These are phyloP conservation scores for Oopsacas minuta DNA, from an alignment of 37 sponge, comb jelly and placozoan genomes.

Conservation along the genomic window DNA sequence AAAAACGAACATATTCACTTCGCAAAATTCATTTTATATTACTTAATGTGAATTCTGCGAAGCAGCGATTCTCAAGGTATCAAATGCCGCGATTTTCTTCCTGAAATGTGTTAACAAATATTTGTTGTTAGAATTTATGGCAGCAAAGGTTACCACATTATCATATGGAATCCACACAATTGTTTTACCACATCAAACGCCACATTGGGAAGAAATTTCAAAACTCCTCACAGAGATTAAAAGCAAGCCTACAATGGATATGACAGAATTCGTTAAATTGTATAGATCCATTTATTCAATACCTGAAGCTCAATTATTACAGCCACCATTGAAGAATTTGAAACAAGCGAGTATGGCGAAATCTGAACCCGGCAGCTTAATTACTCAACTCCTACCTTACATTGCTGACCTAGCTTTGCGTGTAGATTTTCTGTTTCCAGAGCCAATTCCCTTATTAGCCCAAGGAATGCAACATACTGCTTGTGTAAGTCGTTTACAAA, in stretches of 20 bases:
- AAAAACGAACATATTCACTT: no score
- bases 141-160: not conserved
- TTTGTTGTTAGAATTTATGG: not conserved
- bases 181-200: not conserved
- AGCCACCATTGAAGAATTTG: not conserved
- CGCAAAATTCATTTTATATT: no score
- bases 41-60: no score
- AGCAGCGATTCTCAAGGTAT: no score
- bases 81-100: no score
- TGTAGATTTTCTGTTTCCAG: not conserved
- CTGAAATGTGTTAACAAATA: not conserved
- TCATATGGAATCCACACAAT: not conserved
- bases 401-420: not conserved
- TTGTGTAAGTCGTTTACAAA: slow-evolving; percentile 27
- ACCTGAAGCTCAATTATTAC: not conserved
- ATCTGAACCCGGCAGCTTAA: not conserved
- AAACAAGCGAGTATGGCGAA: not conserved
- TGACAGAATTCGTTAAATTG: not conserved
- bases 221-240: not conserved
- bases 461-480: not conserved
- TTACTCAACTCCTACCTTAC: not conserved
- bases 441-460: not conserved
- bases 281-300: not conserved
- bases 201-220: not conserved
- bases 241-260: not conserved